Evolutionary conservation across 2,113 vertebrate genomes (phyloP).

Genomic region (Hippocampus guttulatus): DNA sequence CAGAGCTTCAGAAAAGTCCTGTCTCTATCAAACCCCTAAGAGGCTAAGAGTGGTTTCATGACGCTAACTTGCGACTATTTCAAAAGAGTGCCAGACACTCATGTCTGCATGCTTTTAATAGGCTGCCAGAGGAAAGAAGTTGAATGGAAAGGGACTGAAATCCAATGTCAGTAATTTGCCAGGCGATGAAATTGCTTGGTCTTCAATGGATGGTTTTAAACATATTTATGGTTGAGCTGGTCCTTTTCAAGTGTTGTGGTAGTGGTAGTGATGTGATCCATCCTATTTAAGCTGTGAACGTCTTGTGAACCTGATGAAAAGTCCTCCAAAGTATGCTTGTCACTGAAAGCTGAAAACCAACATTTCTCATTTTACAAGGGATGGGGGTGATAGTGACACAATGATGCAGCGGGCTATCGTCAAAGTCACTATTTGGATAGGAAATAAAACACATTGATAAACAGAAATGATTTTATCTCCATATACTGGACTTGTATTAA

Average conservation of each 20-base stretch:
- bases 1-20: slow-evolving; percentile 42
- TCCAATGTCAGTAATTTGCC: slow-evolving; percentile 37
- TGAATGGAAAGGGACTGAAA: slow-evolving; percentile 33
- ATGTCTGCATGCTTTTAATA: slow-evolving; percentile 64
- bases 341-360: slow-evolving; percentile 23
- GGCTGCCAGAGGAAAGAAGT: slow-evolving; percentile 42
- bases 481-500: background rate
- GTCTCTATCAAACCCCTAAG: slow-evolving; percentile 49
- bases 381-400: slow-evolving; percentile 20
- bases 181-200: slow-evolving; percentile 32
- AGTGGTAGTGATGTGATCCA: background rate
- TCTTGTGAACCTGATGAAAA: slow-evolving; percentile 38
- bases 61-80: slow-evolving; percentile 52
- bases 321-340: slow-evolving; percentile 29
- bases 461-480: background rate
- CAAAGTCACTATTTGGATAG: slow-evolving; percentile 16
- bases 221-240: slow-evolving; percentile 12
- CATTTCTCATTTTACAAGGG: slow-evolving; percentile 27
- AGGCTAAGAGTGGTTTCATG: slow-evolving; percentile 52
- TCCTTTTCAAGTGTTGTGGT: slow-evolving; percentile 28
- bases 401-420: slow-evolving; percentile 17
- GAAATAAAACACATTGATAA: background rate
- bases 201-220: slow-evolving; percentile 13
- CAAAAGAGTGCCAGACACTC: slow-evolving; percentile 60
- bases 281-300: slow-evolving; percentile 35